Evolutionary conservation across 2,113 vertebrate genomes (phyloP), one percentile per base, ranked within the genome.

Genomic region (Grammomys dolichurus): DNA sequence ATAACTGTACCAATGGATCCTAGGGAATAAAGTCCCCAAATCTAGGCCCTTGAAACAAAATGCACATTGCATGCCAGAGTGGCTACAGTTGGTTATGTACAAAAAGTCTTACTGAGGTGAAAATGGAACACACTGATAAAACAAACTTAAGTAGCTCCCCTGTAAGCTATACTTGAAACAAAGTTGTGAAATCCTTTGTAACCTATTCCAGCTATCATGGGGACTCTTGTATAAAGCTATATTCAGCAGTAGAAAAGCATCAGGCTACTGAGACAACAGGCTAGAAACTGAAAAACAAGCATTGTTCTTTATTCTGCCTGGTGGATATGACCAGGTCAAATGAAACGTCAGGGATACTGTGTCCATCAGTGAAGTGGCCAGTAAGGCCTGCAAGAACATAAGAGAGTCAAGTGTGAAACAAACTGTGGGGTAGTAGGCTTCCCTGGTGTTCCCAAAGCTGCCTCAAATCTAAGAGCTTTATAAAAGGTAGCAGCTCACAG

Each of bases 81-180:
- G 77, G 72, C 54, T 93, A 95, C 0, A 82, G 65, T 40, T 96
- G 80, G 48, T 92, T 95, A 95, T 93, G 36, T 75, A 96, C 54
- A 97, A 88, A 97, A 48, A 95, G 43, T 67, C 84, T 43, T 76
- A 80, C 85, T 48, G 58, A 94, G 36, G 95, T 94, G 73, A 96
- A 96, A 96, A 95, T 86, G 77, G 69, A 70, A 84, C 31, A 92
- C 14, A 54, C 82, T 3, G 91, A 93, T 40, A 96, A 93, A 72
- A 17, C 40, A 94, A 92, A 84, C 87, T 43, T 75, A 54, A 93
- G 94, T 19, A 89, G 31, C 63, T 19, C 2, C 80, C 54, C 88
- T 89, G 33, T 88, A 92, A 93, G 31, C 19, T 96, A 81, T 81
- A 67, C 82, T 8, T 86, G 67, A 43, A 92, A 93, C 93, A 67